These are phyloP conservation scores for Tinea trinotella DNA, from an alignment of 2,888 invertebrate genomes.

Conservation along the genomic window DNA sequence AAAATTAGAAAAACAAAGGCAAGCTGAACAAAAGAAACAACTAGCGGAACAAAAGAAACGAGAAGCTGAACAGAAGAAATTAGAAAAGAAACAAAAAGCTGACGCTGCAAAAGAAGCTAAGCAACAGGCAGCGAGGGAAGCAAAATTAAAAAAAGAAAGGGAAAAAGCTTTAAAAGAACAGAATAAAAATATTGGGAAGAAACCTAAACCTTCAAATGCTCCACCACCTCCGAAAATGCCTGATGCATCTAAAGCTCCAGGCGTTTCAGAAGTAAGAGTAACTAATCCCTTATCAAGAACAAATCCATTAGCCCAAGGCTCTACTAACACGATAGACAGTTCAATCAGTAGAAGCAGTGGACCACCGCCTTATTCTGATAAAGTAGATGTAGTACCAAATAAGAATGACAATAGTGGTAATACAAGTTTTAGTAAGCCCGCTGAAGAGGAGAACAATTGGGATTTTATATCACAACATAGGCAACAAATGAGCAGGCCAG, in stretches of 20 bases:
- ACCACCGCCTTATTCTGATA: constrained; percentile 49
- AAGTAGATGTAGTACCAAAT: constrained; percentile 29
- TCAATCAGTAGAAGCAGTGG: constrained; percentile 53
- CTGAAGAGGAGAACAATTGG: constrained; percentile 52
- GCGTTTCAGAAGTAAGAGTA: constrained; percentile 18
- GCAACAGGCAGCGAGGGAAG: constrained; percentile 1
- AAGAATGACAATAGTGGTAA: constrained; percentile 37
- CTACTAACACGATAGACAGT: constrained; percentile 54
- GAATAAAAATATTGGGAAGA: constrained; percentile 16
- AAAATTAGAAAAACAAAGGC: constrained; percentile 40
- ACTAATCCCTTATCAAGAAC: constrained; percentile 17
- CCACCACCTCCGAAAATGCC: constrained; percentile 19
- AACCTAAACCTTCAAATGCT: constrained; percentile 19
- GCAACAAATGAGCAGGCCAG: constrained; percentile 43
- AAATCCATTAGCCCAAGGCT: constrained; percentile 29
- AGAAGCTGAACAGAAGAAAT: constrained; percentile 21
- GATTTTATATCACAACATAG: constrained; percentile 69
- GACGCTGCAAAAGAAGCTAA: constrained; percentile 22
- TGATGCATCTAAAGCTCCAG: not conserved
- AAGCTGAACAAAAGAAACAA: constrained; percentile 34
- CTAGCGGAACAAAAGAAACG: constrained; percentile 22
- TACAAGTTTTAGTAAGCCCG: constrained; percentile 42
- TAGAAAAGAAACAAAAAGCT: constrained; percentile 27
- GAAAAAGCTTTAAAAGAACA: constrained; percentile 23
- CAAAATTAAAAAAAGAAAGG: constrained; percentile 23